Evolutionary conservation across 1,140 invertebrate genomes (phyloP).

Genomic region (Drosophila subobscura): DNA sequence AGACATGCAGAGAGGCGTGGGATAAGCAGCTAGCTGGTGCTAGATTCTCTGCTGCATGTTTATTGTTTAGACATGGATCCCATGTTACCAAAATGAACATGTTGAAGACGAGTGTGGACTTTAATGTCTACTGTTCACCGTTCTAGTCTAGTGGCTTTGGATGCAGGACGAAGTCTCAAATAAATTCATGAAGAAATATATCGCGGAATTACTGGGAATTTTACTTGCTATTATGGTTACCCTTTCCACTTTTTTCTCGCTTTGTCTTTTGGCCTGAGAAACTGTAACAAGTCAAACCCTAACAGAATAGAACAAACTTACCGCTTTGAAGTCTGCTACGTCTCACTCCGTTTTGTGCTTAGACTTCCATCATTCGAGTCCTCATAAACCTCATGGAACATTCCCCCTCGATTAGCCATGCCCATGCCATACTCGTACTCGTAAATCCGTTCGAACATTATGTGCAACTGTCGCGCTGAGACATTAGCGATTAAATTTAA

Average conservation of each 20-base stretch:
- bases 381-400: neutral
- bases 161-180: no score
- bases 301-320: no score
- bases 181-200: no score
- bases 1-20: neutral
- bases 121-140: slow-evolving; percentile 5
- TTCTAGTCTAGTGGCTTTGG: no score
- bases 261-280: no score
- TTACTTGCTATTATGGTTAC: no score
- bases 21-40: slow-evolving; percentile 8
- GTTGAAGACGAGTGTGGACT: slow-evolving; percentile 34
- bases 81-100: slow-evolving; percentile 33
- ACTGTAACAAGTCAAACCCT: no score
- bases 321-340: no score
- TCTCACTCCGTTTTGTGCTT: no score
- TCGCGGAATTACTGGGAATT: no score
- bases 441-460: slow-evolving; percentile 22
- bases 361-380: neutral
- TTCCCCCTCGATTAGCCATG: slow-evolving; percentile 1
- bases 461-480: slow-evolving; percentile 24
- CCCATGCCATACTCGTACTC: neutral
- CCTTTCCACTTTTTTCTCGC: no score
- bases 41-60: slow-evolving; percentile 30
- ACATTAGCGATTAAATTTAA: slow-evolving; percentile 64
- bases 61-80: slow-evolving; percentile 53